phyloP scores from a whole-genome alignment of 2,113 vertebrate genomes.

The Thunnus maccoyii region DNA sequence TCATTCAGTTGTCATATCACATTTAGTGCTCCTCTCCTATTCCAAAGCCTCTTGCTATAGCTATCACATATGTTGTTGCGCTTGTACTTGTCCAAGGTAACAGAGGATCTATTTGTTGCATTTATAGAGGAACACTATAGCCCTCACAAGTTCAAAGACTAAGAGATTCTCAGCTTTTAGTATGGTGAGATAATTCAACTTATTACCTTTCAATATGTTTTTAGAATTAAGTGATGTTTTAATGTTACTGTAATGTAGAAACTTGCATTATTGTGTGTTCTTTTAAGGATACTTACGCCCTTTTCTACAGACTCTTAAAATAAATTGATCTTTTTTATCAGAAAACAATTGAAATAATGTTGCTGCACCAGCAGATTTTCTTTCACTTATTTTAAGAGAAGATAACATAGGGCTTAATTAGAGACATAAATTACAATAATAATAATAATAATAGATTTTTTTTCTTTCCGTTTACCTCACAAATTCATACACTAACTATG shows the following conservation, averaged over 20 bases:
- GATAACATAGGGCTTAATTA: too few relatives aligned
- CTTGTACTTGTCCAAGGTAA: slow-evolving; percentile 59
- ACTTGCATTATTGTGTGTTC: too few relatives aligned
- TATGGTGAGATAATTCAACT: not conserved
- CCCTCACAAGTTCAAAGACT: slow-evolving; percentile 74
- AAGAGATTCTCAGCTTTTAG: not conserved
- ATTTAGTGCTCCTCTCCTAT: slow-evolving; percentile 50
- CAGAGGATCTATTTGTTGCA: slow-evolving; percentile 76
- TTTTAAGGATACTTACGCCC: too few relatives aligned
- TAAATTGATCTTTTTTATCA: not conserved
- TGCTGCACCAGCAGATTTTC: too few relatives aligned
- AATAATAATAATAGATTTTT: too few relatives aligned
- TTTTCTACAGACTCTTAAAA: not conserved
- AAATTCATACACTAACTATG: too few relatives aligned
- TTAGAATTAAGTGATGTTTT: too few relatives aligned
- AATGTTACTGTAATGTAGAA: too few relatives aligned
- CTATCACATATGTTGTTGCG: slow-evolving; percentile 63
- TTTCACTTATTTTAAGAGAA: too few relatives aligned
- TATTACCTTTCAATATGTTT: not conserved
- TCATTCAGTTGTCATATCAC: slow-evolving; percentile 69
- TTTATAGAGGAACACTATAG: slow-evolving; percentile 76
- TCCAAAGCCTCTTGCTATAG: slow-evolving; percentile 58
- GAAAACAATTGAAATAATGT: too few relatives aligned
- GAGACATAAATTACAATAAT: too few relatives aligned
- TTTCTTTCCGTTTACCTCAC: too few relatives aligned